A percentile compares a stretch with the other conserved stretches of the same genome.
Evolutionary conservation across 2,888 invertebrate species (phyloP).

Genomic region (Oxyteleia sp.): DNA sequence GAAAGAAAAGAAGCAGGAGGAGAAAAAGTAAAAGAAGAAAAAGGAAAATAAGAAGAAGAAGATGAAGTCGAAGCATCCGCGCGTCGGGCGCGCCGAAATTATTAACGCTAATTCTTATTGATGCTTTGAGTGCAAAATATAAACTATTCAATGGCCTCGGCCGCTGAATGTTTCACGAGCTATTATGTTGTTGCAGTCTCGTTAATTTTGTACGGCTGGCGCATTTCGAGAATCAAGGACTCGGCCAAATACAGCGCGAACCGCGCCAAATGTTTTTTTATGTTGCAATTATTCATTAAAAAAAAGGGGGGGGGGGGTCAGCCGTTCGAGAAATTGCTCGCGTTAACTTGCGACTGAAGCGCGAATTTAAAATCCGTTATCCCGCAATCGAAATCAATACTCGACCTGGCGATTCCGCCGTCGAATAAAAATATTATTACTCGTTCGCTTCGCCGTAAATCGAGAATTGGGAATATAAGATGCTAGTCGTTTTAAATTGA

Average conservation of each 20-base stretch:
- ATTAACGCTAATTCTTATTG: conserved; percentile 2
- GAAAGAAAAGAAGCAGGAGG: too few species aligned
- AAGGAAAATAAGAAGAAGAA: too few species aligned
- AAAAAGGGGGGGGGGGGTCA: not conserved
- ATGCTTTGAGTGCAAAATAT: conserved; percentile 11
- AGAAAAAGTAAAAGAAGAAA: too few species aligned
- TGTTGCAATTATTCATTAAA: conserved; percentile 14
- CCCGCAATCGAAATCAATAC: conserved; percentile 14
- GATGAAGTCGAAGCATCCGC: not conserved
- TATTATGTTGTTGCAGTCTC: conserved; percentile 22
- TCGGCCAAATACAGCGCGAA: not conserved
- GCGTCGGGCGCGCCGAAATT: not conserved
- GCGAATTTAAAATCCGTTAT: conserved; percentile 1
- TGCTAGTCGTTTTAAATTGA: conserved; percentile 1
- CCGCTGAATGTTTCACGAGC: conserved; percentile 24
- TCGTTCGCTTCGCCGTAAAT: conserved; percentile 8
- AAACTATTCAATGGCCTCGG: conserved; percentile 2
- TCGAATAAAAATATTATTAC: not conserved
- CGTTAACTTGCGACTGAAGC: not conserved
- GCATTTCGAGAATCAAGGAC: conserved; percentile 24
- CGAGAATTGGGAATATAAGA: not conserved
- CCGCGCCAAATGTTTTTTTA: conserved; percentile 25
- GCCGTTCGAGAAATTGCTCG: conserved; percentile 15
- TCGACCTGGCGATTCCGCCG: not conserved
- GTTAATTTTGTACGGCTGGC: conserved; percentile 22